Evolutionary conservation across 2,113 vertebrate species (phyloP).

Genomic region (Sylvicapra grimmia): DNA sequence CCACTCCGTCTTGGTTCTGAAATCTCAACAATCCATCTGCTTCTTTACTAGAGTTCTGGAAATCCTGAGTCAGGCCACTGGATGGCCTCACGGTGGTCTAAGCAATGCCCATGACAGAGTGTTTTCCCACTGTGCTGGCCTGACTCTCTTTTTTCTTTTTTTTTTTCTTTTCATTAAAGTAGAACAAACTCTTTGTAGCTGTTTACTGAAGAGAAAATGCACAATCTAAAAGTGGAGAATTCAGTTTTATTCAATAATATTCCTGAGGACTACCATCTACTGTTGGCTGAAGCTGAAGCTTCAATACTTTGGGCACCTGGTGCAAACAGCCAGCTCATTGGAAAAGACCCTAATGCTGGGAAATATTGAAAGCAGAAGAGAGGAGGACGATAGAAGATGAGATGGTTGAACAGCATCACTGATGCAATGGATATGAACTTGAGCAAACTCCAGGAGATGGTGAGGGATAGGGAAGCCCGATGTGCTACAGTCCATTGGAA

Average conservation of each 20-base stretch:
- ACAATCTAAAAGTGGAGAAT: background rate
- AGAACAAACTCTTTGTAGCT: background rate
- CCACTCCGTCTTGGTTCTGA: background rate
- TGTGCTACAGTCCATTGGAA: background rate
- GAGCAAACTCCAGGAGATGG: background rate
- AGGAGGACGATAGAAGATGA: background rate
- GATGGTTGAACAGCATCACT: background rate
- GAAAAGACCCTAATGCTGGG: background rate
- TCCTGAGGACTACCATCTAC: background rate
- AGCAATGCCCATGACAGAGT: background rate
- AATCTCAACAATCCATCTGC: background rate
- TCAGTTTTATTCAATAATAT: background rate
- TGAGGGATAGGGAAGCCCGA: background rate
- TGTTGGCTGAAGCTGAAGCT: background rate
- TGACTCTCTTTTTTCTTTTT: background rate
- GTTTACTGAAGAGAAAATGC: background rate
- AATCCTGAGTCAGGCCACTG: background rate
- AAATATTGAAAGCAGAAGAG: background rate
- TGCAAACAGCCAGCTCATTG: background rate
- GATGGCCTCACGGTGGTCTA: background rate
- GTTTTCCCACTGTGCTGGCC: background rate
- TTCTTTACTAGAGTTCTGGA: background rate
- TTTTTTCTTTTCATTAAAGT: background rate
- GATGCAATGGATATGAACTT: background rate
- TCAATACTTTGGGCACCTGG: background rate